These are phyloP conservation scores for Chiloscyllium punctatum DNA, from an alignment of 2,797 vertebrate genomes.

Conservation along the genomic window DNA sequence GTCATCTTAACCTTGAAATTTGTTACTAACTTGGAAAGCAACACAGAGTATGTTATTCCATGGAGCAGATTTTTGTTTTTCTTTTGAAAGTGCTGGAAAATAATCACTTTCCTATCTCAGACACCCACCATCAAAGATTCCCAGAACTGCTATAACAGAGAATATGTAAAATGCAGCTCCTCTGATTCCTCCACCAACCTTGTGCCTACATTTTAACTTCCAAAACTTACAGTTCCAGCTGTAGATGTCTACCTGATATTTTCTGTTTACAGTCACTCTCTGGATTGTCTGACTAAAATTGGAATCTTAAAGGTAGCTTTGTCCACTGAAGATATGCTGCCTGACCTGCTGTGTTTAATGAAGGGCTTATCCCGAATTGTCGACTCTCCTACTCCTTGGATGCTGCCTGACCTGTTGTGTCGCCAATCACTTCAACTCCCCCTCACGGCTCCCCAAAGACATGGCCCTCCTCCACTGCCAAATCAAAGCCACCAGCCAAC, in stretches of 20 bases:
- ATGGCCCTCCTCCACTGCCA: too few species aligned
- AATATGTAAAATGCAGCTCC: neutral
- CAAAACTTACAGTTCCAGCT: neutral
- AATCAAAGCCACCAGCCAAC: too few species aligned
- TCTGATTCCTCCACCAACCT: neutral
- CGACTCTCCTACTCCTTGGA: too few species aligned
- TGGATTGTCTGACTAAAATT: neutral
- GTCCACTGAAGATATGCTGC: too few species aligned
- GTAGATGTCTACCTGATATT: neutral
- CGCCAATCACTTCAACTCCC: too few species aligned
- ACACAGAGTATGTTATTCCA: neutral
- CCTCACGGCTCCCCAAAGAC: too few species aligned
- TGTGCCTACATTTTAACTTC: neutral
- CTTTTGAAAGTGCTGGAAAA: neutral
- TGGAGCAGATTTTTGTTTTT: neutral
- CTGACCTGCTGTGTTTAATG: too few species aligned
- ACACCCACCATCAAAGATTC: neutral
- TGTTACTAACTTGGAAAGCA: neutral
- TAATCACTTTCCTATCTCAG: neutral
- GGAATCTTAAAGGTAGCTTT: neutral
- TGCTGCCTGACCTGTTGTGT: too few species aligned
- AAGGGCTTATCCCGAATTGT: too few species aligned
- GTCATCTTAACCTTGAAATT: conserved; percentile 5
- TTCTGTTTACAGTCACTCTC: neutral
- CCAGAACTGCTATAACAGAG: neutral